phyloP scores from a whole-genome alignment of 2,888 invertebrate genomes.

The Syrphus vitripennis region DNA sequence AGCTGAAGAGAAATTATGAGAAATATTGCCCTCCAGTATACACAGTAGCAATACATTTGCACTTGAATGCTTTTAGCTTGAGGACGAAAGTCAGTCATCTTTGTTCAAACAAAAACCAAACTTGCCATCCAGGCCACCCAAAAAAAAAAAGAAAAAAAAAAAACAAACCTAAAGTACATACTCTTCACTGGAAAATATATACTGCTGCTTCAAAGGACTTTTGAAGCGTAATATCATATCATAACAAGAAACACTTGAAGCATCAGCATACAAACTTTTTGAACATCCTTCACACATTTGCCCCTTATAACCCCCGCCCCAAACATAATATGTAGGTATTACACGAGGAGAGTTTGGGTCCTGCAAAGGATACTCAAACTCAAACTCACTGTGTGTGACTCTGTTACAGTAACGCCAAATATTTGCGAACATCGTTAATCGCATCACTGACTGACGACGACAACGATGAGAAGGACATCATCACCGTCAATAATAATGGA shows the following conservation, averaged over 20 bases:
- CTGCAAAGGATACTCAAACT: neutral
- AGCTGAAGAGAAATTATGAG: neutral
- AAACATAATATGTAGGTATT: neutral
- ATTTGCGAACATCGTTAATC: slow-evolving; percentile 72
- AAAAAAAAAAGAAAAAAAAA: neutral
- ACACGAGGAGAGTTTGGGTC: neutral
- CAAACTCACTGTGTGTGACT: neutral
- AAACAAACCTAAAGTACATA: slow-evolving; percentile 3
- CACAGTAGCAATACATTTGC: slow-evolving; percentile 42
- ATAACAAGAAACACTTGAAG: slow-evolving; percentile 68
- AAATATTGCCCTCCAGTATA: slow-evolving; percentile 27
- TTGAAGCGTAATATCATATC: slow-evolving; percentile 67
- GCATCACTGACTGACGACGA: slow-evolving; percentile 65
- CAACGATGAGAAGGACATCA: slow-evolving; percentile 56
- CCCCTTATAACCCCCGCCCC: neutral
- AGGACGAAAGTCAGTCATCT: slow-evolving; percentile 63
- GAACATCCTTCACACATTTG: slow-evolving; percentile 44
- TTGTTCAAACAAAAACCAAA: neutral
- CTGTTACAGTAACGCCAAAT: slow-evolving; percentile 57
- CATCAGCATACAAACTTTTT: slow-evolving; percentile 51
- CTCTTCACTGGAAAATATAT: slow-evolving; percentile 53
- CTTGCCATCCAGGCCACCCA: neutral
- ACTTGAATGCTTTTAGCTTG: slow-evolving; percentile 71
- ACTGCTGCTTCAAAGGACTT: slow-evolving; percentile 62
- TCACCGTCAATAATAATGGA: slow-evolving; percentile 47